Evolutionary conservation across 2,888 invertebrate genomes (phyloP).

Genomic region (Liposcelis brunnea): DNA sequence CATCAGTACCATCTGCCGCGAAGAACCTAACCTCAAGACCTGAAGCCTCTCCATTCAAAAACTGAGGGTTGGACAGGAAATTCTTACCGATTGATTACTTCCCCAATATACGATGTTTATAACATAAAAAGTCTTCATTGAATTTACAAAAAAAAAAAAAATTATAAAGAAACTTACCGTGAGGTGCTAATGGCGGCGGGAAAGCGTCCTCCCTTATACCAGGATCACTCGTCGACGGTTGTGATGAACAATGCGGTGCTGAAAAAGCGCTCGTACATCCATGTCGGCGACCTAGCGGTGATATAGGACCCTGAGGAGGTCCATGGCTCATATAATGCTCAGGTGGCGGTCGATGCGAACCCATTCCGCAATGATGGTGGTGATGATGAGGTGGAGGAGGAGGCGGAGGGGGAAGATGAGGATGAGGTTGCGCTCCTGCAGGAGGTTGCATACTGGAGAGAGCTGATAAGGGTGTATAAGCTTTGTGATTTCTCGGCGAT

Average conservation of each 20-base stretch:
- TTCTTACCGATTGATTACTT: no score
- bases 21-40: no score
- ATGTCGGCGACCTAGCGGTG: conserved; percentile 31
- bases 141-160: conserved; percentile 18
- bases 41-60: no score
- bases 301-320: conserved; percentile 29
- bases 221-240: conserved; percentile 11
- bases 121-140: no score
- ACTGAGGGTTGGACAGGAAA: no score
- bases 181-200: conserved; percentile 9
- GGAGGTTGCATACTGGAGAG: conserved; percentile 79
- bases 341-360: conserved; percentile 29
- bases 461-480: conserved; percentile 69
- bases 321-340: conserved; percentile 20
- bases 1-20: no score
- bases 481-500: conserved; percentile 27
- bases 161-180: conserved; percentile 4
- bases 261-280: conserved; percentile 45
- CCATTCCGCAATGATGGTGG: conserved; percentile 32
- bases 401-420: conserved; percentile 26
- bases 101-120: no score
- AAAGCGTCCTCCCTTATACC: conserved; percentile 11
- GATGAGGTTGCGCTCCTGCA: conserved; percentile 28
- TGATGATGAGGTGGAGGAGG: conserved; percentile 27
- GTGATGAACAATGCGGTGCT: conserved; percentile 30